Conservation (phyloP, 2,113 vertebrate genomes). For the Chlorodrepanis virens region DNA sequence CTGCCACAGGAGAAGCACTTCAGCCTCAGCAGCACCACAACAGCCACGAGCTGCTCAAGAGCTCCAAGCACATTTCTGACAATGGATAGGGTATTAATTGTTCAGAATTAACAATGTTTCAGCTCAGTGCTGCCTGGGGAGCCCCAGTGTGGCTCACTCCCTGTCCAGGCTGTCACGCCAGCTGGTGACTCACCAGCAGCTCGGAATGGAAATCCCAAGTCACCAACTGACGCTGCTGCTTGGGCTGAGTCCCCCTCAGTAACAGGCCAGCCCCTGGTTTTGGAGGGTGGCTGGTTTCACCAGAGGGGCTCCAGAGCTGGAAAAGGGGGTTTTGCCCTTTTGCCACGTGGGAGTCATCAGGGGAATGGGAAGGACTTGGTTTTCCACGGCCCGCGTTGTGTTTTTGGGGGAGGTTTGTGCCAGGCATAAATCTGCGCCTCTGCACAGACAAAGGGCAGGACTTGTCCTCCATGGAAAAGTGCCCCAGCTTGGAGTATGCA, state of each 20-base stretch:
- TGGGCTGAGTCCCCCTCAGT: background rate
- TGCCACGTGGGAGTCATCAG: rapidly evolving
- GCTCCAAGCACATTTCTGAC: background rate
- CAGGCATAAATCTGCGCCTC: background rate
- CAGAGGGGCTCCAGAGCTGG: background rate
- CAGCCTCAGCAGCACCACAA: background rate
- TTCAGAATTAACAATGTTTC: background rate
- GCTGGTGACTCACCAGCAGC: slow-evolving; percentile 34
- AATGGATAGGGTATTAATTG: background rate
- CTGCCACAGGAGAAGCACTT: rapidly evolving
- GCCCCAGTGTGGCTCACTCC: background rate
- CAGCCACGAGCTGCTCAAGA: rapidly evolving
- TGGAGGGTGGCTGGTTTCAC: background rate
- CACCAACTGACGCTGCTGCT: background rate
- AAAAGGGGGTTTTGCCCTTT: background rate
- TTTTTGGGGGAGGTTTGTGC: background rate
- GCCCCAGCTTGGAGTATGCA: too few species aligned
- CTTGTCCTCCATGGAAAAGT: background rate
- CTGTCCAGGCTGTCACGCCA: background rate
- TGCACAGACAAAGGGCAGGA: background rate
- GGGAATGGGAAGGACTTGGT: background rate
- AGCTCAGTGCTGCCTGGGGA: background rate
- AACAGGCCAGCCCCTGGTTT: background rate
- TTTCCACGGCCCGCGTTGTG: rapidly evolving
- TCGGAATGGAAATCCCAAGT: slow-evolving; percentile 18